Base-by-base conservation (phyloP, 2,888 invertebrate species). In the Cheilosia variabilis region DNA sequence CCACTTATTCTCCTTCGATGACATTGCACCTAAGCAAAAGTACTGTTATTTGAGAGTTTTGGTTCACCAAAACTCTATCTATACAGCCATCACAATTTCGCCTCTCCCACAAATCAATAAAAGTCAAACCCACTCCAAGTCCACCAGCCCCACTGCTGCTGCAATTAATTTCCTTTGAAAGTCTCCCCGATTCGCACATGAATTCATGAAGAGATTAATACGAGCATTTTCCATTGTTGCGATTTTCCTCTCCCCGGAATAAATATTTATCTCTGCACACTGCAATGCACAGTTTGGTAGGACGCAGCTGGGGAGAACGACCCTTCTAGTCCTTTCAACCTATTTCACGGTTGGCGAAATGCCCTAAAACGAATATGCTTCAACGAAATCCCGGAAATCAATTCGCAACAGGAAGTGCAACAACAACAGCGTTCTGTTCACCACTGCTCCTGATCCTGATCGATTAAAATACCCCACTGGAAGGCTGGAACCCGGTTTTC, bases 331-430 rank as follows among this genome's bases (percentile, higher is more conserved):
- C 31, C 53, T 50, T 52, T 34, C 66, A 76, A 68, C 76, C 76
- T 60, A 76, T 76, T 69, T 77, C 62, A 69, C 41, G 66, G 53
- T 50, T 77, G 76, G 76, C 76, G 68, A 53, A 41, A 34, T 77
- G 68, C 68, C 50, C 41, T 76, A n/a, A 63, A 63, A 65, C 57
- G 24, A 13, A 13, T 37, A 57, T 47, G 17, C 58, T 27, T 71
- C 57, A 63, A 24, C 22, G 50, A 3, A 43, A n/a, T 15, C 27
- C 75, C 66, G 75, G 75, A 65, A 58, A 34, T 43, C 52, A 17
- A 58, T 68, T 68, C 45, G 68, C 68, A 68, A 34, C 77, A 68
- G 60, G 73, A 73, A 73, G 34, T n/a, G 22, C 31, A 60, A 68
- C 19, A 41, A 52, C 52, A 9, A 66, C 41, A 41, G 22, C 37